Conservation (phyloP, 2,888 invertebrate species). For the Hyposoter dolosus region DNA sequence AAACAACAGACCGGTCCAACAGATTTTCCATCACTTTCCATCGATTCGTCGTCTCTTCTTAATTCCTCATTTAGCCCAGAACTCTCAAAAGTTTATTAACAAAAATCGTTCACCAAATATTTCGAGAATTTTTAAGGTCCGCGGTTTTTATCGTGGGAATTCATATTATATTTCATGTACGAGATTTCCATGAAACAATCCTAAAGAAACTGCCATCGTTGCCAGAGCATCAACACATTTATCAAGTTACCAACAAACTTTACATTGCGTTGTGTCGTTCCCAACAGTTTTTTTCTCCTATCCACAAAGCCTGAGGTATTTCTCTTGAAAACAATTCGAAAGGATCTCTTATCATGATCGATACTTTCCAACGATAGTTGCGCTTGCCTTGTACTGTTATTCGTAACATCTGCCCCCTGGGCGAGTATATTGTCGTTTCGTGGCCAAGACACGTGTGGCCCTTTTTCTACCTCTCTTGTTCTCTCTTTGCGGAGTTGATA, state of each 20-base stretch:
- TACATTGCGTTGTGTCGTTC: conserved; percentile 20
- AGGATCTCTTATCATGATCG: conserved; percentile 81
- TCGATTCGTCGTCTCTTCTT: not conserved
- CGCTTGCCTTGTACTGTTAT: conserved; percentile 74
- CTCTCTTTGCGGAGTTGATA: conserved; percentile 35
- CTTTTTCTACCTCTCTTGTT: conserved; percentile 51
- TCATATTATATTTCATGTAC: not conserved
- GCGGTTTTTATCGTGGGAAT: not conserved
- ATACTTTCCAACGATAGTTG: conserved; percentile 76
- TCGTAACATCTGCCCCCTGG: conserved; percentile 83
- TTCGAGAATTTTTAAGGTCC: too few species aligned
- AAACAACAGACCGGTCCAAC: not conserved
- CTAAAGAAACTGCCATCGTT: too few species aligned
- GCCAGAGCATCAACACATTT: not conserved
- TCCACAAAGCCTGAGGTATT: conserved; percentile 20
- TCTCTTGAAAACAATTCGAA: conserved; percentile 51
- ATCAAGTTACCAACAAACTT: not conserved
- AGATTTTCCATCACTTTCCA: conserved; percentile 11
- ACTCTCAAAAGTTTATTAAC: not conserved
- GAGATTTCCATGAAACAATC: too few species aligned
- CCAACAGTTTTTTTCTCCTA: not conserved
- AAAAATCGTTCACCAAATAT: not conserved
- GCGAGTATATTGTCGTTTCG: conserved; percentile 72
- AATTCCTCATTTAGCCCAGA: not conserved
- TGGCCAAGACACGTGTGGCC: conserved; percentile 78